Evolutionary conservation across 2,888 invertebrate species (phyloP), one percentile per base, ranked within the genome.

Genomic region (Melanophora roralis): DNA sequence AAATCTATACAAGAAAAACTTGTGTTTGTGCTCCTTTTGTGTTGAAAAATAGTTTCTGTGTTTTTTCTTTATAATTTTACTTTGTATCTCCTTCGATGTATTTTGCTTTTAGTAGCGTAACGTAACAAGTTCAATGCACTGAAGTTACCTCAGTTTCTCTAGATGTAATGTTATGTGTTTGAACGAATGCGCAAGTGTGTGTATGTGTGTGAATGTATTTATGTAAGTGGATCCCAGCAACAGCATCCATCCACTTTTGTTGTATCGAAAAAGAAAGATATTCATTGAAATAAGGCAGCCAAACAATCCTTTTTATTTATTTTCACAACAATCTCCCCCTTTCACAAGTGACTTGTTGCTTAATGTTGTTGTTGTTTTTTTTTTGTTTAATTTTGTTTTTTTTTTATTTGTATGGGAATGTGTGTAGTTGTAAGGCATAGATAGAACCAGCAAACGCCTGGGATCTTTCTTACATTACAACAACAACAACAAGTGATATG

Each of bases 311-410:
- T 80, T 80, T 73, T 55, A 72, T 75, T 27, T 27, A 27, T 27
- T 47, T 34, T n/a, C 27, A 36, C 49, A 47, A 68, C 51, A 64
- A 80, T 80, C 80, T 80, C 80, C 80, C 79, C 80, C 80, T 80
- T 80, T 80, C 80, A 76, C 72, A 80, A 76, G 68, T 80, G 80
- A 76, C 76, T 80, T 74, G 72, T 76, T 71, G 78, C 57, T 36
- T 23, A 14, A 45, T 59, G 53, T 59, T 78, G 47, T 36, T 12
- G 47, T 51, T 38, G 57, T 51, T 60, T 59, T 38, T 57, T 38
- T 16, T 53, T 53, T 43, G 16, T 19, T 11, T 49, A 45, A 47
- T 11, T n/a, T 14, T 60, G 27, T 68, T n/a, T n/a, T n/a, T n/a
- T n/a, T n/a, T n/a, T n/a, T 27, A 27, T 6, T 3, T 27, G 6